Evolutionary conservation across 1,140 invertebrate genomes (phyloP).

Genomic region (Drosophila virilis): DNA sequence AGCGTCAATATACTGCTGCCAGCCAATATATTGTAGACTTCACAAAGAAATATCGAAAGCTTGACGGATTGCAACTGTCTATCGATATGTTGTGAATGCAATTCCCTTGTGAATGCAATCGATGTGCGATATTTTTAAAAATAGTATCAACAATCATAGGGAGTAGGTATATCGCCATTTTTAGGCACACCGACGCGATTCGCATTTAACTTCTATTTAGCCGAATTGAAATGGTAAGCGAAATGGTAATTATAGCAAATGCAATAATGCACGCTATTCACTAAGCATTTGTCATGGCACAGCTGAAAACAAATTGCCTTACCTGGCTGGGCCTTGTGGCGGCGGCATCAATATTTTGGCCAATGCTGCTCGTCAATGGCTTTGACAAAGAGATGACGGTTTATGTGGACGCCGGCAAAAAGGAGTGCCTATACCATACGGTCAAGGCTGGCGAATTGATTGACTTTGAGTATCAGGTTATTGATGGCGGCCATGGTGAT

Average conservation of each 20-base stretch:
- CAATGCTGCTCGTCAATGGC: slow-evolving; percentile 11
- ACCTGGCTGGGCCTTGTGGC: slow-evolving; percentile 4
- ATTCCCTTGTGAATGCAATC: slow-evolving; percentile 6
- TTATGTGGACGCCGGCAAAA: slow-evolving; percentile 87
- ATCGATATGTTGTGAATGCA: slow-evolving; percentile 8
- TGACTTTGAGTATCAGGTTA: slow-evolving; percentile 92
- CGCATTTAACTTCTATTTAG: slow-evolving; percentile 3
- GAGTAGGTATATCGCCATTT: slow-evolving; percentile 39
- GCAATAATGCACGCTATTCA: background rate
- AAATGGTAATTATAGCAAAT: background rate
- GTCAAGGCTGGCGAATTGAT: slow-evolving; percentile 87
- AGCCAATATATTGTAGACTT: background rate
- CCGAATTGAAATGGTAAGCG: slow-evolving; percentile 27
- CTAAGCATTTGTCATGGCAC: background rate
- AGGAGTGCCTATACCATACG: slow-evolving; percentile 89
- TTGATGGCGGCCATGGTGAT: slow-evolving; percentile 90
- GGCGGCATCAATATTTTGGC: slow-evolving; percentile 9
- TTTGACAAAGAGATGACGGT: slow-evolving; percentile 89
- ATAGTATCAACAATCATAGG: slow-evolving; percentile 43
- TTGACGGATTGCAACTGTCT: background rate
- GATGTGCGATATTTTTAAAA: slow-evolving; percentile 53
- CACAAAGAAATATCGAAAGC: slow-evolving; percentile 2
- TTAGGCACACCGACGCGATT: slow-evolving; percentile 25
- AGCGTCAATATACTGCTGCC: background rate
- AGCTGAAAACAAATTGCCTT: slow-evolving; percentile 1